Evolutionary conservation across 2,113 vertebrate species (phyloP).

Genomic region (Corydoras maculifer): DNA sequence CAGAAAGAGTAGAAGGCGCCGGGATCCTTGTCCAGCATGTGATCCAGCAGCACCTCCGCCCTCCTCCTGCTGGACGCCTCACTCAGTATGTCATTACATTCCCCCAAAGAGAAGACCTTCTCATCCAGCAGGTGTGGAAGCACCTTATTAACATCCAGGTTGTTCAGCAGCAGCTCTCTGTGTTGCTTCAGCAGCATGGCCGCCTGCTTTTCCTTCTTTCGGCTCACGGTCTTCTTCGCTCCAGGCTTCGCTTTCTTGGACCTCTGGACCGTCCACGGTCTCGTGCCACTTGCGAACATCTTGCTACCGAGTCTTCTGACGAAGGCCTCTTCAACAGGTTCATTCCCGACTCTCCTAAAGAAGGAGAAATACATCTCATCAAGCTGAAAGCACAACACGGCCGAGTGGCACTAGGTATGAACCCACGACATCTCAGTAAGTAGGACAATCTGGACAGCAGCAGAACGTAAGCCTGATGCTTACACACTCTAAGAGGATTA

Average conservation of each 20-base stretch:
- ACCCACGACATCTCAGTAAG: conserved; percentile 58
- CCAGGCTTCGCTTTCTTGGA: conserved; percentile 54
- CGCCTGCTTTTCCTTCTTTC: conserved; percentile 66
- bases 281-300: conserved; percentile 72
- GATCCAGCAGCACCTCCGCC: conserved; percentile 74
- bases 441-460: conserved; percentile 71
- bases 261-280: conserved; percentile 72
- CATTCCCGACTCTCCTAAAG: conserved; percentile 48
- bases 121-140: conserved; percentile 77
- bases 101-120: conserved; percentile 78
- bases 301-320: conserved; percentile 48
- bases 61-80: conserved; percentile 61
- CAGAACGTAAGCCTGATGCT: conserved; percentile 67
- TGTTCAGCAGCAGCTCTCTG: conserved; percentile 68
- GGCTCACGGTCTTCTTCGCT: conserved; percentile 58
- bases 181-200: conserved; percentile 67
- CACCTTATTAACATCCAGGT: conserved; percentile 72
- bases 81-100: conserved; percentile 78
- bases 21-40: conserved; percentile 76
- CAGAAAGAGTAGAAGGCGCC: conserved; percentile 77
- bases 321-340: conserved; percentile 47
- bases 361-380: conserved; percentile 60
- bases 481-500: conserved; percentile 84
- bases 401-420: background rate
- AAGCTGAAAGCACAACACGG: conserved; percentile 27